These are phyloP conservation scores for Heteromurus nitidus DNA, from an alignment of 2,888 invertebrate species.

Conservation along the genomic window DNA sequence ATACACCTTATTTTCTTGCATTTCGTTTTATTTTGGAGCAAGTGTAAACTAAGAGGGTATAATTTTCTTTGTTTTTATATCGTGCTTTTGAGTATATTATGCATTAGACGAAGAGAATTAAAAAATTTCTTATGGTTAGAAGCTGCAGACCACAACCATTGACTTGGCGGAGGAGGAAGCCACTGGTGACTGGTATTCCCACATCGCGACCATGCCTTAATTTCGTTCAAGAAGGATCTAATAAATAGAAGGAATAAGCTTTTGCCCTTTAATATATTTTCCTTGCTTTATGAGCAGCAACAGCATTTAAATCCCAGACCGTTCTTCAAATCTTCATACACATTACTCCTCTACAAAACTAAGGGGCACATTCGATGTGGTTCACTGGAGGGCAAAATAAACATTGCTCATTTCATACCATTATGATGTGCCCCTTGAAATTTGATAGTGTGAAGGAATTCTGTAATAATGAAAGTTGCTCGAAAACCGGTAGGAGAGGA, in stretches of 20 bases:
- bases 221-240: conserved; percentile 35
- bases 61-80: background rate
- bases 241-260: conserved; percentile 33
- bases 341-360: too few species aligned
- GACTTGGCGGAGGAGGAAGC: conserved; percentile 34
- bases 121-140: conserved; percentile 22
- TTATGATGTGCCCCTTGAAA: too few species aligned
- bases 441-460: too few species aligned
- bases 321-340: conserved; percentile 8
- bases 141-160: conserved; percentile 26
- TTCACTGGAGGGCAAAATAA: conserved; percentile 46
- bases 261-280: conserved; percentile 1
- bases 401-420: too few species aligned
- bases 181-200: conserved; percentile 42
- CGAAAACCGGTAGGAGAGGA: too few species aligned
- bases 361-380: conserved; percentile 47
- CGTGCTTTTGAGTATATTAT: background rate
- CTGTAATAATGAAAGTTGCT: too few species aligned
- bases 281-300: conserved; percentile 30
- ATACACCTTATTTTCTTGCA: background rate
- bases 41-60: background rate
- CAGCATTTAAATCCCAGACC: background rate
- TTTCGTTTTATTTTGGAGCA: background rate
- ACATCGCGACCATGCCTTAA: conserved; percentile 37
- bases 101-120: conserved; percentile 31